Evolutionary conservation across 1,140 invertebrate species (phyloP).

Genomic region (Rhynchophorus ferrugineus): DNA sequence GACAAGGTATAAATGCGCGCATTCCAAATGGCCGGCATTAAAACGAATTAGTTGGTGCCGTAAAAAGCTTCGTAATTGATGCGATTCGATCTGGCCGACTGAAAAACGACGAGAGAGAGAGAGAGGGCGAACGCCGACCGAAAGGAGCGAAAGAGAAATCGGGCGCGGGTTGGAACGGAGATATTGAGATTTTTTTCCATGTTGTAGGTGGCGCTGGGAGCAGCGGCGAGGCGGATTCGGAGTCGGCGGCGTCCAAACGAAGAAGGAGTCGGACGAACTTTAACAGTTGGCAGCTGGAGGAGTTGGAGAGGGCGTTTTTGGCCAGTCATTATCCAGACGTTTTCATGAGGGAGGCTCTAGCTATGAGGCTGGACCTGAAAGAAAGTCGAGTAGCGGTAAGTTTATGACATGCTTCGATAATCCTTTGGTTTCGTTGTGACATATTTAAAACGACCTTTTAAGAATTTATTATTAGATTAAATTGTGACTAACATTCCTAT

Average conservation of each 20-base stretch:
- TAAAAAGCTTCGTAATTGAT: not conserved
- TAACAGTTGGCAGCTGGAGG: conserved; percentile 97
- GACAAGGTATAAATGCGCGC: conserved; percentile 10
- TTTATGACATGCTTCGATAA: too few species aligned
- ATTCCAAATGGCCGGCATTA: conserved; percentile 1
- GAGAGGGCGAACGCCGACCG: too few species aligned
- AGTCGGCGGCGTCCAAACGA: conserved; percentile 65
- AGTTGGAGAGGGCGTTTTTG: conserved; percentile 93
- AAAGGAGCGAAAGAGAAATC: too few species aligned
- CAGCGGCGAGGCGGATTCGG: conserved; percentile 51
- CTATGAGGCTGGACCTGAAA: conserved; percentile 90
- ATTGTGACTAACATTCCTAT: too few species aligned
- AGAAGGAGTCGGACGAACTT: conserved; percentile 95
- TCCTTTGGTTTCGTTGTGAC: too few species aligned
- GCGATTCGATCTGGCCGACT: too few species aligned
- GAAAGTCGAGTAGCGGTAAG: conserved; percentile 97
- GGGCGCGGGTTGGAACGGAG: too few species aligned
- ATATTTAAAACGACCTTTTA: too few species aligned
- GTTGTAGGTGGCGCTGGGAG: conserved; percentile 42
- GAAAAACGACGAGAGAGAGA: too few species aligned
- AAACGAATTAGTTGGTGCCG: not conserved
- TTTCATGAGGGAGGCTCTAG: conserved; percentile 95
- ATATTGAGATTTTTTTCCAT: conserved; percentile 8
- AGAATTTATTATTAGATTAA: too few species aligned
- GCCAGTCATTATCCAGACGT: conserved; percentile 97